Conservation (phyloP, 92 coral and sea anemone species). For the Zoanthus sociatus region DNA sequence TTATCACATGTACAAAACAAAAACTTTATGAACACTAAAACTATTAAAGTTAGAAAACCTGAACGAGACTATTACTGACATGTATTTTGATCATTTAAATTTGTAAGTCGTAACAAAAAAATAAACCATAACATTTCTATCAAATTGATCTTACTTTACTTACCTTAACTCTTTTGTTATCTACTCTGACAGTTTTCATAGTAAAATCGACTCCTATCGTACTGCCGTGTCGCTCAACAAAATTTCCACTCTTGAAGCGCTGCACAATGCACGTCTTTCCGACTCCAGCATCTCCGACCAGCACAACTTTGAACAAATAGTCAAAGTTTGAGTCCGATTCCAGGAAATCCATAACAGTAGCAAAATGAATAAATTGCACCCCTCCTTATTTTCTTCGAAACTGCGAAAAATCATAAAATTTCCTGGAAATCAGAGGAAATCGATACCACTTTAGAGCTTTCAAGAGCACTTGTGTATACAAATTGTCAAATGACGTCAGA, state of each 20-base stretch:
- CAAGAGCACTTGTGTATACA: too few species aligned
- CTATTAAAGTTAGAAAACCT: too few species aligned
- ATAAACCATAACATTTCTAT: too few species aligned
- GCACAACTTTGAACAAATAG: constrained; percentile 87
- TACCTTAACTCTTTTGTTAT: constrained; percentile 82
- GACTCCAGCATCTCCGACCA: constrained; percentile 93
- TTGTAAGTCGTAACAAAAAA: too few species aligned
- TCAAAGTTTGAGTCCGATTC: constrained; percentile 75
- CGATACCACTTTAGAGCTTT: neutral
- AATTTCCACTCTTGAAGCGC: constrained; percentile 84
- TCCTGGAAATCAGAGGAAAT: constrained; percentile 35
- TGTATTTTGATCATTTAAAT: too few species aligned
- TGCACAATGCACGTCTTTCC: constrained; percentile 93
- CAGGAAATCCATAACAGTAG: constrained; percentile 60
- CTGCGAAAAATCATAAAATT: constrained; percentile 2
- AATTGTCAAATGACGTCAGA: constrained; percentile 21
- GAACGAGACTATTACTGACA: too few species aligned
- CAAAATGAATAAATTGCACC: neutral
- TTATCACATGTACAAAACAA: too few species aligned
- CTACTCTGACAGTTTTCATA: constrained; percentile 82
- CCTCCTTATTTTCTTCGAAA: constrained; percentile 40
- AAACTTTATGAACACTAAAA: too few species aligned
- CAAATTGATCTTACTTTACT: neutral
- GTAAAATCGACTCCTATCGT: constrained; percentile 92
- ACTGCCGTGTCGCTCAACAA: constrained; percentile 84